Evolutionary conservation across 2,888 invertebrate species (phyloP), one percentile per base, ranked within the genome.

Genomic region (Litoditis marina): DNA sequence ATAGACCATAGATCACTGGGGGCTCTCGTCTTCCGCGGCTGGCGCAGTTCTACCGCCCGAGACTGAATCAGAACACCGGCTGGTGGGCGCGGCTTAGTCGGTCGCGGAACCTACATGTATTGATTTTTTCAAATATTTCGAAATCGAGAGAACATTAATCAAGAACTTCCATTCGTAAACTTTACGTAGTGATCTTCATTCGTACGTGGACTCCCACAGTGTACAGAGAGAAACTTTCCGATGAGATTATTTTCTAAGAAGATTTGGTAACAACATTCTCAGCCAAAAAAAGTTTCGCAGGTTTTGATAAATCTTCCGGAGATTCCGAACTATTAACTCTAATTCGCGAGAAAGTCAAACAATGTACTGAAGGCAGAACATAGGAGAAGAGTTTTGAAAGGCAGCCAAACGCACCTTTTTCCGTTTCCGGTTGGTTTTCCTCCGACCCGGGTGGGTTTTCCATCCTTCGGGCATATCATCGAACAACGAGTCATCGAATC

Each of bases 1-100:
- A 81, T 79, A n/a, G 73, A 72, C 81, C 81, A 81, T 4, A 74
- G 60, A 47, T 73, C 71, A n/a, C 68, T 64, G 3, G 71, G 71
- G 6, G 60, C 63, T 8, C 62, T 60, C 0, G 62, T 68, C 52
- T 62, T 56, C 16, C 69, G 50, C n/a, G 70, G 67, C 46, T 68
- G 66, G 27, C 74, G 57, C n/a, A 70, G 59, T 52, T 70, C 68
- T 31, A 69, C 74, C n/a, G n/a, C n/a, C n/a, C n/a, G n/a, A n/a
- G n/a, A n/a, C n/a, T n/a, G n/a, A n/a, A 36, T 31, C 11, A 8
- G n/a, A 13, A 4, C 28, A 25, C 6, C 7, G 27, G 25, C 39
- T 42, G 51, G 34, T 25, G 30, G 13, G 11, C 13, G 36, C 8
- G 36, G 36, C 36, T 8, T 8, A 36, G 13, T 13, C 13, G 11